Conservation (phyloP, 2,113 vertebrate genomes). For the Ammodytes dubius region DNA sequence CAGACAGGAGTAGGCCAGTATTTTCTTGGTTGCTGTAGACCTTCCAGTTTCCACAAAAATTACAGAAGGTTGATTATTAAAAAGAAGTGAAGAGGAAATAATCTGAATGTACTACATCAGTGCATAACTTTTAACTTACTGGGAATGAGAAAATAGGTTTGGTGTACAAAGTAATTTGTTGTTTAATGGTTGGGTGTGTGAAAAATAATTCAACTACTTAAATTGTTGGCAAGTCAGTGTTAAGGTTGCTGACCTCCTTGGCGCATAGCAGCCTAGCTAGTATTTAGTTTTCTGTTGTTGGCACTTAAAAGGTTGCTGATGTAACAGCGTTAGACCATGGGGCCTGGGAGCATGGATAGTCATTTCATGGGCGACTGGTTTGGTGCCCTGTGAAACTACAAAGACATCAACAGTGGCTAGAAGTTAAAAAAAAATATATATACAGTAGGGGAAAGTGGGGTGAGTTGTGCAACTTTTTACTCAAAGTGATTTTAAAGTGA, state of each 20-base stretch:
- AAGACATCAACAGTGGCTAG: slow-evolving; percentile 29
- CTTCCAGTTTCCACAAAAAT: background rate
- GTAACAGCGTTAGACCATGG: background rate
- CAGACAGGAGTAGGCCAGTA: background rate
- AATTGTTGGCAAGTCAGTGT: slow-evolving; percentile 21
- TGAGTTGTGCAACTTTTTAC: too few species aligned
- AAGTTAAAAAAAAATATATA: slow-evolving; percentile 23
- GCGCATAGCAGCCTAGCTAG: background rate
- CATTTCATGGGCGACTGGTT: slow-evolving; percentile 49
- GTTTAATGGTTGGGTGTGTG: slow-evolving; percentile 21
- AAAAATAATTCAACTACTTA: slow-evolving; percentile 10
- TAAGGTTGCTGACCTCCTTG: slow-evolving; percentile 5
- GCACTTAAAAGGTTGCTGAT: slow-evolving; percentile 39
- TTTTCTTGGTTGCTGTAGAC: slow-evolving; percentile 30
- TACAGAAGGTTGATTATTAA: background rate
- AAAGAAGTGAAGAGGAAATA: background rate
- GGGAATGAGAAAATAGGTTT: background rate
- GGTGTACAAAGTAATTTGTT: slow-evolving; percentile 1
- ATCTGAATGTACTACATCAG: background rate
- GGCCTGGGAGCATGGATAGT: background rate
- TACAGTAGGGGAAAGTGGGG: too few species aligned
- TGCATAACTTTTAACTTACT: background rate
- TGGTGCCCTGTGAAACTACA: slow-evolving; percentile 44
- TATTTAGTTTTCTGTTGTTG: slow-evolving; percentile 34
- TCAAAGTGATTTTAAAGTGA: too few species aligned